Evolutionary conservation across 2,113 vertebrate species (phyloP).

Genomic region (Hippocampus barbouri): DNA sequence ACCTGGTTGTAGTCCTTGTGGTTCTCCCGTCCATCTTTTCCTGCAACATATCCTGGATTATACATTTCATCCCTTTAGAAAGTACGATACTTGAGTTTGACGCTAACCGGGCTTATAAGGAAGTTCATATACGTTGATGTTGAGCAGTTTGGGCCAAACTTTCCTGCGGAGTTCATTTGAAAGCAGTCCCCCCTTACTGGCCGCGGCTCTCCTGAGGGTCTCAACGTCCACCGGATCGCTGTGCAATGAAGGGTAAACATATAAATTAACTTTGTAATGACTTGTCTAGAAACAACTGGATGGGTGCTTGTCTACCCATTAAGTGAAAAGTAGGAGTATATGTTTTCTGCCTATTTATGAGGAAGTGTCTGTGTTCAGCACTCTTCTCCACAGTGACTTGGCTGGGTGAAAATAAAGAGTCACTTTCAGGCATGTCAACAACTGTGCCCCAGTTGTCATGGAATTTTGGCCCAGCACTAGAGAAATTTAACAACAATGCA

Average conservation of each 20-base stretch:
- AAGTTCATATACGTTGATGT: slow-evolving; percentile 72
- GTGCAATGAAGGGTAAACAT: slow-evolving; percentile 19
- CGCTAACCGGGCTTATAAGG: slow-evolving; percentile 67
- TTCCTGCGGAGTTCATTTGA: slow-evolving; percentile 70
- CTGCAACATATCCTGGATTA: slow-evolving; percentile 40
- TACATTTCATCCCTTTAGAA: background rate
- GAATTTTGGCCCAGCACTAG: too few relatives aligned
- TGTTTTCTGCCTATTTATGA: too few relatives aligned
- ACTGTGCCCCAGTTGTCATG: too few relatives aligned
- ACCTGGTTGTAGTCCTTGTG: slow-evolving; percentile 82
- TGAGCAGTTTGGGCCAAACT: slow-evolving; percentile 75
- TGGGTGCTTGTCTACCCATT: too few relatives aligned
- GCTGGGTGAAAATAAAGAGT: too few relatives aligned
- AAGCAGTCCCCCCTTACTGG: slow-evolving; percentile 76
- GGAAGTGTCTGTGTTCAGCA: too few relatives aligned
- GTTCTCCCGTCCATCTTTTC: slow-evolving; percentile 65
- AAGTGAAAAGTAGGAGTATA: too few relatives aligned
- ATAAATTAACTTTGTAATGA: background rate
- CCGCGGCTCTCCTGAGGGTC: slow-evolving; percentile 69
- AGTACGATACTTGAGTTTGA: background rate
- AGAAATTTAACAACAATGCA: background rate
- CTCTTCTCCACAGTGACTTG: too few relatives aligned
- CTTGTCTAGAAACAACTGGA: background rate
- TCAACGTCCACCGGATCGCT: slow-evolving; percentile 79
- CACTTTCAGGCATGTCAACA: too few relatives aligned